Base-by-base conservation (phyloP, 1,140 invertebrate genomes). In the Trichoplusia ni region DNA sequence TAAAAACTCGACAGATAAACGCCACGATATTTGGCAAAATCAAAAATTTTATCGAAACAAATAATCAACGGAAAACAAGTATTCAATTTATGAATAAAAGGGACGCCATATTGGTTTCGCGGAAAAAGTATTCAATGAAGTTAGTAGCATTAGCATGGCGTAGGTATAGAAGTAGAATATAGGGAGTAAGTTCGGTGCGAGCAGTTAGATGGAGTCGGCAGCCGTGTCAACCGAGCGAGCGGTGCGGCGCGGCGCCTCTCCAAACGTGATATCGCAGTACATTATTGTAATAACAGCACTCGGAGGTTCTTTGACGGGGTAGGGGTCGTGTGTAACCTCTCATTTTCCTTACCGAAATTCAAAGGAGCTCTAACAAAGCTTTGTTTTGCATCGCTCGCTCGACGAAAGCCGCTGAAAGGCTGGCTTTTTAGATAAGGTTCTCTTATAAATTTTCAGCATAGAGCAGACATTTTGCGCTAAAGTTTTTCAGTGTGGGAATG, bases 401-500 rank as follows among this genome's bases (percentile, higher is more conserved):
- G 65, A 59, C 76, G 72, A 79, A 84, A 82, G 77, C 82, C 73
- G 75, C 69, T 86, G 82, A 84, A 82, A 87, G 78, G 79, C 82
- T 80, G 77, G 73, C 86, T 86, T 89, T 87, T 89, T 86, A 87
- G 86, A 89, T 87, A 89, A 89, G 79, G 82, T 70, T 79, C 81
- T 75, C 84, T 86, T 87, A 89, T 83, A 81, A 84, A 84, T 86
- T 87, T 76, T 67, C 75, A 77, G 73, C 74, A 79, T 79, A 73
- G 73, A 75, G 74, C 72, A 79, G 81, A 80, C 68, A 75, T 81
- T 81, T 67, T 71, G 73, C 69, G 76, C 74, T 73, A 72, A 85
- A 88, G 77, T 86, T 86, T 84, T 89, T 84, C 78, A 71, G 67
- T 67, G 80, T 79, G 79, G 76, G 82, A 82, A 86, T 75, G 73